These are phyloP conservation scores for Lacerta viridis DNA, from an alignment of 2,797 vertebrate species.

Conservation along the genomic window DNA sequence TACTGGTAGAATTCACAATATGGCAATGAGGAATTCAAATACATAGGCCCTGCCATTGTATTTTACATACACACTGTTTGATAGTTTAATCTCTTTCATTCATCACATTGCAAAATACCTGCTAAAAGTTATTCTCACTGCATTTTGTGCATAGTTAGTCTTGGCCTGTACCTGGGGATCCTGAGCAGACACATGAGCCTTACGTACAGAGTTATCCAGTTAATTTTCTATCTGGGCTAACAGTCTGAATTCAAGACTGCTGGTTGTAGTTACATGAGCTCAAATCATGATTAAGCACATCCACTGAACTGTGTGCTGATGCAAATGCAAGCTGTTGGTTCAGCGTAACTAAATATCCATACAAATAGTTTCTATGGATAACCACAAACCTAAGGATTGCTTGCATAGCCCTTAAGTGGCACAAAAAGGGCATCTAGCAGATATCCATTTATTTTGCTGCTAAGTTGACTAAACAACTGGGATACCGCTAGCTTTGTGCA, in stretches of 20 bases:
- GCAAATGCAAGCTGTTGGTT: neutral
- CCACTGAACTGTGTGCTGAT: conserved; percentile 13
- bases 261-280: neutral
- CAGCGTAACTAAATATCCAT: neutral
- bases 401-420: conserved; percentile 24
- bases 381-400: conserved; percentile 33
- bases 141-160: conserved; percentile 71
- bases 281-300: neutral
- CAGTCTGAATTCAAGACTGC: conserved; percentile 14
- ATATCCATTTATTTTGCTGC: conserved; percentile 41
- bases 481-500: neutral
- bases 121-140: conserved; percentile 64
- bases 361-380: neutral
- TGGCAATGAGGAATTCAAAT: conserved; percentile 57
- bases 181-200: neutral
- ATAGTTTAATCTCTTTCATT: conserved; percentile 37
- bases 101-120: conserved; percentile 47
- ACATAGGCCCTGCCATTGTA: conserved; percentile 45
- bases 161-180: conserved; percentile 47
- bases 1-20: conserved; percentile 39
- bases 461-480: conserved; percentile 33
- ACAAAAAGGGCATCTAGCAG: conserved; percentile 42
- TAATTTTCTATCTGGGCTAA: conserved; percentile 13
- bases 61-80: conserved; percentile 3
- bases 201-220: conserved; percentile 17